A percentile compares a stretch with the other conserved stretches of the same genome.
phyloP scores from a whole-genome alignment of 1,140 invertebrate genomes.

The Limonius californicus region DNA sequence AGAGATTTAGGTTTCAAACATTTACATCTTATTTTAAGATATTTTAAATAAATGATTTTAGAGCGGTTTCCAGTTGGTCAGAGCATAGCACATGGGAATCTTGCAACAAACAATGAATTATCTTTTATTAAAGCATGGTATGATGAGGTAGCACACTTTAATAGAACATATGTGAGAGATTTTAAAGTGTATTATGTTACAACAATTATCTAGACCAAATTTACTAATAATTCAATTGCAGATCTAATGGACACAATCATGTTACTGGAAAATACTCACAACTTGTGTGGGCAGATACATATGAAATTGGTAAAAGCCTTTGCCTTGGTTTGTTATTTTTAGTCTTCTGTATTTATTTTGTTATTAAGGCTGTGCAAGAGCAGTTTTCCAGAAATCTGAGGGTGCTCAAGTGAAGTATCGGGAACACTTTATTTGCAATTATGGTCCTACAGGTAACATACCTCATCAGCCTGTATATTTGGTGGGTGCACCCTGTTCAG shows the following conservation, averaged over 20 bases:
- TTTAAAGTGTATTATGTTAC: conserved; percentile 21
- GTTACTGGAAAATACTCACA: conserved; percentile 47
- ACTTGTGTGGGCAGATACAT: conserved; percentile 49
- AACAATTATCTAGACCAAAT: no score
- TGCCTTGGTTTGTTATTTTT: conserved; percentile 18
- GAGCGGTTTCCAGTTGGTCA: conserved; percentile 43
- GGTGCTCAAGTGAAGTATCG: conserved; percentile 28
- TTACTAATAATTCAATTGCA: no score
- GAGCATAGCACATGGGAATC: conserved; percentile 39
- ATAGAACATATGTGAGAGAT: conserved; percentile 19
- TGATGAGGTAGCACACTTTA: conserved; percentile 36
- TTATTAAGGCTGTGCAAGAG: conserved; percentile 35
- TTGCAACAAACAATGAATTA: conserved; percentile 34
- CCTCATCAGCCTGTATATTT: conserved; percentile 36
- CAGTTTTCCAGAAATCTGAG: conserved; percentile 31
- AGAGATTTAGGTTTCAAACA: conserved; percentile 48
- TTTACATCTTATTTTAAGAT: not conserved
- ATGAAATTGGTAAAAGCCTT: conserved; percentile 44
- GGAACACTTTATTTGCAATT: conserved; percentile 47
- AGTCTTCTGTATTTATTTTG: conserved; percentile 20
- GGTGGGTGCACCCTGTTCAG: conserved; percentile 34
- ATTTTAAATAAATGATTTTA: conserved; percentile 18
- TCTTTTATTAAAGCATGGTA: conserved; percentile 42
- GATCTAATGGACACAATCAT: conserved; percentile 24
- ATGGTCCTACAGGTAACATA: conserved; percentile 48